Evolutionary conservation across 2,888 invertebrate species (phyloP).

Genomic region (Cartodere bifasciata): DNA sequence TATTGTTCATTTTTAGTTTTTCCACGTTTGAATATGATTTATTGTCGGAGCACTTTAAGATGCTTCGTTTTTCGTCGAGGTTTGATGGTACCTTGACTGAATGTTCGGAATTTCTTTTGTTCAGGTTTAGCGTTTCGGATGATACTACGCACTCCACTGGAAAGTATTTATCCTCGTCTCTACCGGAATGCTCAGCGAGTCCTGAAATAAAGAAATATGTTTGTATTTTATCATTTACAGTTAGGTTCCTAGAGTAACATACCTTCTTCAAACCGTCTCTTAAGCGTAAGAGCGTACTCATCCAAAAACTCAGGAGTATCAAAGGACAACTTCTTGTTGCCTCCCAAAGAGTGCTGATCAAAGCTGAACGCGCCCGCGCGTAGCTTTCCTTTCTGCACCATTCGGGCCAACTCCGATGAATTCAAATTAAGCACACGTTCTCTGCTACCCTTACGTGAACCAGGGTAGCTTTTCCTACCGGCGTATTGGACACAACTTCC

Average conservation of each 20-base stretch:
- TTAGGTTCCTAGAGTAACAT: constrained; percentile 13
- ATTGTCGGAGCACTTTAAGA: constrained; percentile 28
- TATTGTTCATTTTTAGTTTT: constrained; percentile 24
- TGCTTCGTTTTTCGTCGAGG: constrained; percentile 29
- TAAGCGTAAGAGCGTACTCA: constrained; percentile 29
- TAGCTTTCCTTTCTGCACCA: constrained; percentile 37
- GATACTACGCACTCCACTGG: constrained; percentile 26
- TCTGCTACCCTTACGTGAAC: constrained; percentile 54
- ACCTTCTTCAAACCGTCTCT: constrained; percentile 26
- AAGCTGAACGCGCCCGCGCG: constrained; percentile 31
- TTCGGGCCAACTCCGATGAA: constrained; percentile 36
- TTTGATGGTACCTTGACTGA: constrained; percentile 25
- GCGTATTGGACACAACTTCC: constrained; percentile 33
- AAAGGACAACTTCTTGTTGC: constrained; percentile 31
- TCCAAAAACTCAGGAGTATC: constrained; percentile 33
- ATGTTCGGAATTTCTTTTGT: constrained; percentile 32
- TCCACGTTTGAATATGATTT: constrained; percentile 21
- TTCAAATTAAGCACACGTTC: constrained; percentile 40
- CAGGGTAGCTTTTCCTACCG: constrained; percentile 50
- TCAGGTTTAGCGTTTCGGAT: constrained; percentile 31
- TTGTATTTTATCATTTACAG: too few species aligned
- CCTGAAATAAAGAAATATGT: too few species aligned
- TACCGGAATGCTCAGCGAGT: constrained; percentile 17
- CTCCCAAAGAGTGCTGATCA: constrained; percentile 27
- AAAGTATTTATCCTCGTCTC: constrained; percentile 15